Conservation (phyloP, 2,888 invertebrate genomes). For the Chrysodeixis includens region DNA sequence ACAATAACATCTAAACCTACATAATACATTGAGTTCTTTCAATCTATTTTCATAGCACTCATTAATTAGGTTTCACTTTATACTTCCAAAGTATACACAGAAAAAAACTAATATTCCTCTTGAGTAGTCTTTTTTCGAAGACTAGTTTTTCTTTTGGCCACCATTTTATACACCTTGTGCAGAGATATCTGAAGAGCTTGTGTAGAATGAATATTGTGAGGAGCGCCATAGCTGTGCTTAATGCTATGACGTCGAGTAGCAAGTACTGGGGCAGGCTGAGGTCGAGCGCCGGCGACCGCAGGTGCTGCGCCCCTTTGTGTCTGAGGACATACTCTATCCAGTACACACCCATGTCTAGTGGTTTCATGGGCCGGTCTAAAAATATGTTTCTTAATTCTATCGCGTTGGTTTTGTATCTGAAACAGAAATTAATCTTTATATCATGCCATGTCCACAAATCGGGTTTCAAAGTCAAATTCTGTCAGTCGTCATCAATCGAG, state of each 20-base stretch:
- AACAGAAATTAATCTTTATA: slow-evolving; percentile 42
- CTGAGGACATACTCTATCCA: slow-evolving; percentile 91
- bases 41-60: slow-evolving; percentile 47
- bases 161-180: slow-evolving; percentile 82
- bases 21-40: slow-evolving; percentile 67
- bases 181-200: slow-evolving; percentile 78
- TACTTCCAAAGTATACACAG: slow-evolving; percentile 81
- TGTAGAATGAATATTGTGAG: slow-evolving; percentile 77
- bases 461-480: not conserved
- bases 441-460: not conserved
- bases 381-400: slow-evolving; percentile 84
- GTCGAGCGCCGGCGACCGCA: slow-evolving; percentile 86
- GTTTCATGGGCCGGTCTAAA: slow-evolving; percentile 88
- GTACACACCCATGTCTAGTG: slow-evolving; percentile 90
- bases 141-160: slow-evolving; percentile 78
- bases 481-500: not conserved
- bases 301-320: slow-evolving; percentile 87
- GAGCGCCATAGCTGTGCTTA: slow-evolving; percentile 72
- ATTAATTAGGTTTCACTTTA: slow-evolving; percentile 81
- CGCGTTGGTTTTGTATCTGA: slow-evolving; percentile 88
- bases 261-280: slow-evolving; percentile 83
- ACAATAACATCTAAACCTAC: slow-evolving; percentile 78
- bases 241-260: slow-evolving; percentile 78
- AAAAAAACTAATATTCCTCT: slow-evolving; percentile 75
- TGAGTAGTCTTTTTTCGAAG: slow-evolving; percentile 79